Conservation (phyloP, 2,797 vertebrate genomes). For the Myotis daubentonii region DNA sequence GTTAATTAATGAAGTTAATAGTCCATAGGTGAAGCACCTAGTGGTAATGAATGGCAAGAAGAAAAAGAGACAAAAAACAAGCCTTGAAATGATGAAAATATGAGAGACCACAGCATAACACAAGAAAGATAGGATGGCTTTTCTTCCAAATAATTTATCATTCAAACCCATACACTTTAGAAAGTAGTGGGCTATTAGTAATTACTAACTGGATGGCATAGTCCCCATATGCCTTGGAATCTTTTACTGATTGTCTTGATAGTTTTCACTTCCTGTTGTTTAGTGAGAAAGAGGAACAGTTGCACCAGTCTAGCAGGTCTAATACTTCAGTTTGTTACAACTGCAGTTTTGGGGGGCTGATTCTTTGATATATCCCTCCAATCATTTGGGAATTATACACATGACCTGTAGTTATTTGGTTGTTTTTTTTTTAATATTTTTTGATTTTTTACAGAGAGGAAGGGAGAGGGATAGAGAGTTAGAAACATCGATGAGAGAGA, state of each 20-base stretch:
- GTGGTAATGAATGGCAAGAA: not conserved
- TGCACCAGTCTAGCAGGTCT: not conserved
- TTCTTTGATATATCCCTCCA: not conserved
- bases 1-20: not conserved
- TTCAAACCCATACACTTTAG: not conserved
- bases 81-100: constrained; percentile 15
- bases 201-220: not conserved
- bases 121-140: not conserved
- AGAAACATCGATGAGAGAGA: too few relatives aligned
- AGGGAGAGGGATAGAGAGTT: too few relatives aligned
- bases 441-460: too few relatives aligned
- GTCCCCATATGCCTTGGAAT: not conserved
- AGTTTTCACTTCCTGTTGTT: not conserved
- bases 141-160: not conserved
- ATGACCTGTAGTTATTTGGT: not conserved
- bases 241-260: not conserved
- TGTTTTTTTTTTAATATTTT: not conserved
- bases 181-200: not conserved
- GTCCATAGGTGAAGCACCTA: not conserved
- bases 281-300: not conserved
- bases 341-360: not conserved
- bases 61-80: not conserved
- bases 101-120: not conserved
- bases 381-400: not conserved
- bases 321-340: not conserved